phyloP scores from a whole-genome alignment of 1,140 invertebrate genomes.

The Arctopsyche grandis region DNA sequence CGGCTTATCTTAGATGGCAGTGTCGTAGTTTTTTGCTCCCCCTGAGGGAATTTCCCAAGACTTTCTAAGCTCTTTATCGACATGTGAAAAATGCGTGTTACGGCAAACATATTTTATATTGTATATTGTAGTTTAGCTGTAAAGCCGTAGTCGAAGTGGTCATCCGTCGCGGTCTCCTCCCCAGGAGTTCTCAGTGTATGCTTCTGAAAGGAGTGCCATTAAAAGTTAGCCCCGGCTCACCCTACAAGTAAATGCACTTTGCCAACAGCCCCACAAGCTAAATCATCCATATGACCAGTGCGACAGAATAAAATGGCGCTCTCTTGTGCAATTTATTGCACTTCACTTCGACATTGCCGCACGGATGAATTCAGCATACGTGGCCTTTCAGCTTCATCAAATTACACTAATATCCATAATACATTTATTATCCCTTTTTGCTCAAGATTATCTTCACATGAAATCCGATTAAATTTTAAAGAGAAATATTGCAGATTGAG shows the following conservation, averaged over 20 bases:
- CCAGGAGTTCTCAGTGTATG: constrained; percentile 22
- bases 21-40: no score
- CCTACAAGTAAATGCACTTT: constrained; percentile 45
- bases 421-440: no score
- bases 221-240: constrained; percentile 38
- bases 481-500: no score
- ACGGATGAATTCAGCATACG: background rate
- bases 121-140: background rate
- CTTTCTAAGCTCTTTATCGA: background rate
- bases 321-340: constrained; percentile 31
- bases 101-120: background rate
- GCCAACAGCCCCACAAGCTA: constrained; percentile 24
- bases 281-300: constrained; percentile 39
- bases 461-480: no score
- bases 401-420: no score
- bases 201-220: constrained; percentile 36
- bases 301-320: constrained; percentile 33
- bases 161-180: constrained; percentile 1
- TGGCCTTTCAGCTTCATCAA: constrained; percentile 14
- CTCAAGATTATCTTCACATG: no score
- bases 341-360: constrained; percentile 1
- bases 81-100: background rate
- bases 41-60: no score
- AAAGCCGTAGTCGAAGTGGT: background rate
- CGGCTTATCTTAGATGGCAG: no score